Evolutionary conservation across 53 echinoderm and acorn worm species (phyloP).

Genomic region (Temnopleurus reevesii): DNA sequence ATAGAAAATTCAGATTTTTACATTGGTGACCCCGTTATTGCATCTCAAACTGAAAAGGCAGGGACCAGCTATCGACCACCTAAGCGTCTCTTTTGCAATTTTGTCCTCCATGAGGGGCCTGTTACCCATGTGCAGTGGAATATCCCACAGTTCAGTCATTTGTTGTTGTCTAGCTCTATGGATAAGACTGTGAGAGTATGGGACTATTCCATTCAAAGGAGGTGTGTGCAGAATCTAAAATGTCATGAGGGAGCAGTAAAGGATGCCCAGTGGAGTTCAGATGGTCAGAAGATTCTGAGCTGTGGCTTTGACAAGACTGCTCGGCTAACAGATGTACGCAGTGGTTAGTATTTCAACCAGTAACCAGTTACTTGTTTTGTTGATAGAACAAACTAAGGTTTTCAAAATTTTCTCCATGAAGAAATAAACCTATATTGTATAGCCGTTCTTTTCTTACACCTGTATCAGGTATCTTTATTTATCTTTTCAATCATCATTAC

Average conservation of each 20-base stretch:
- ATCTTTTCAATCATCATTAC: too few relatives aligned
- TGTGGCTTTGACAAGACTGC: slow-evolving; percentile 96
- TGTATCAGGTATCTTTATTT: too few relatives aligned
- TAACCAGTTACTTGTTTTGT: too few relatives aligned
- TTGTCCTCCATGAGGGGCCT: slow-evolving; percentile 48
- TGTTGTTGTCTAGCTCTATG: slow-evolving; percentile 80
- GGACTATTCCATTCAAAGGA: slow-evolving; percentile 59
- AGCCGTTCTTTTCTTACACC: too few relatives aligned
- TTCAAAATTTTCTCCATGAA: too few relatives aligned
- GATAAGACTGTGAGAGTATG: slow-evolving; percentile 75
- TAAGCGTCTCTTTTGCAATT: background rate
- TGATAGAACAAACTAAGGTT: too few relatives aligned
- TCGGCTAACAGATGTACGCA: slow-evolving; percentile 72
- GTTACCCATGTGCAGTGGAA: slow-evolving; percentile 85
- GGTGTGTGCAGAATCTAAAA: slow-evolving; percentile 73
- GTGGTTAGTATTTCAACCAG: slow-evolving; percentile 70
- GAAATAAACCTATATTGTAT: too few relatives aligned
- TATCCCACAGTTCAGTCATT: slow-evolving; percentile 76
- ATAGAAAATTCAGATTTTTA: background rate
- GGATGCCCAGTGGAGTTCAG: slow-evolving; percentile 82
- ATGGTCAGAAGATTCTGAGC: slow-evolving; percentile 76
- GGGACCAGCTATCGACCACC: background rate
- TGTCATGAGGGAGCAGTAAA: slow-evolving; percentile 87
- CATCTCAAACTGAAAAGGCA: background rate
- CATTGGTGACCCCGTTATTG: background rate